Base-by-base conservation (phyloP, 2,113 vertebrate species). In the Nipponia nippon region DNA sequence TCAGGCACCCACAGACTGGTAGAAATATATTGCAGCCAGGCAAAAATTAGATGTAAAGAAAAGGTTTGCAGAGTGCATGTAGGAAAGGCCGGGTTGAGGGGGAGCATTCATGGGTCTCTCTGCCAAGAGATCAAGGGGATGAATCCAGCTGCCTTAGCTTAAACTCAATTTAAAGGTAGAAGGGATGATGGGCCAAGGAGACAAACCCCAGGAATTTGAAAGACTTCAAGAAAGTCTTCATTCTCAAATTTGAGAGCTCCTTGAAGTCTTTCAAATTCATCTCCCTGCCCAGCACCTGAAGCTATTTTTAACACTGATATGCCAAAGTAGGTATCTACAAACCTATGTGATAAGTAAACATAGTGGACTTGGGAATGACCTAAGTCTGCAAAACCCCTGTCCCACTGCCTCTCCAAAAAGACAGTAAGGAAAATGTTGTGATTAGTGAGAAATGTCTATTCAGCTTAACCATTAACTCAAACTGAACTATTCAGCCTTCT, bases 391-490 rank as follows among this genome's bases (percentile, higher is more conserved):
- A 77, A 86, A 32, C 21, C 49, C 49, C 53, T 19, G 25, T 76
- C 46, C 70, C 77, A 62, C 1, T 3, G 40, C 67, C 58, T 90
- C 46, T 61, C 40, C 13, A 12, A 53, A 83, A 80, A 52, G 15
- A 13, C 29, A 18, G 47, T 16, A 90, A 81, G 46, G 72, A 73
- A 82, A 90, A 77, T 7, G 14, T 61, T 93, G 27, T 66, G 53
- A 66, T 83, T 32, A 42, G 49, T 22, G 79, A 90, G 79, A 91
- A 77, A 50, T 4, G 50, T 62, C 75, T 62, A 75, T 53, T 80
- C 71, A 90, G 71, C 47, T 93, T 96, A 95, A 92, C 32, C 50
- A 93, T 86, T 89, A 90, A 93, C 75, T 42, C 46, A 58, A 42
- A 19, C 46, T 42, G 67, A 90, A 90, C 79, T 78, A 25, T 73